A percentile compares a stretch with the other conserved stretches of the same genome.
Evolutionary conservation across 2,888 invertebrate species (phyloP).

Genomic region (Noctua comes): DNA sequence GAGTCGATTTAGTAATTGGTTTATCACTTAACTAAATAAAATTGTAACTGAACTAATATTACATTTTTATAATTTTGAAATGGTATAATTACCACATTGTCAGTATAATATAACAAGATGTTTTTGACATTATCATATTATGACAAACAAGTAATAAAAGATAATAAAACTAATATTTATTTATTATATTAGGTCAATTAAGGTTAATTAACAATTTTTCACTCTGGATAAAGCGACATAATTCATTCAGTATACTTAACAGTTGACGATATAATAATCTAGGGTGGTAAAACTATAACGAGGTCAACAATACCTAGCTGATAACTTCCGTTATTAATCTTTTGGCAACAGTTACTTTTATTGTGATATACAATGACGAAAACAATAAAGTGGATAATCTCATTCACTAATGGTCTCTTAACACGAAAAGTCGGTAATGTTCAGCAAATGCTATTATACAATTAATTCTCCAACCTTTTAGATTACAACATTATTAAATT

Average conservation of each 20-base stretch:
- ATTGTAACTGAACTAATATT: not conserved
- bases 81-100: not conserved
- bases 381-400: slow-evolving; percentile 14
- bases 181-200: too few relatives aligned
- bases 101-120: not conserved
- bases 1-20: not conserved
- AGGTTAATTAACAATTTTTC: too few relatives aligned
- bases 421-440: slow-evolving; percentile 13
- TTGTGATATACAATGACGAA: not conserved
- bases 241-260: too few relatives aligned
- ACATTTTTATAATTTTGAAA: not conserved
- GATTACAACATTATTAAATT: slow-evolving; percentile 58
- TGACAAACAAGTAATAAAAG: not conserved
- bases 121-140: not conserved
- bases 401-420: slow-evolving; percentile 9
- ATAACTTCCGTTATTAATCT: not conserved
- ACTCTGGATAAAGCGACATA: too few relatives aligned
- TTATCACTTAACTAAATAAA: not conserved
- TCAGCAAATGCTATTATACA: slow-evolving; percentile 11
- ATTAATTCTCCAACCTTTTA: slow-evolving; percentile 43
- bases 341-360: not conserved
- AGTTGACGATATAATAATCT: not conserved
- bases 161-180: too few relatives aligned
- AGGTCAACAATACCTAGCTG: not conserved
- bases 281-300: not conserved